A percentile compares a stretch with the other conserved stretches of the same genome.
Conservation (phyloP, 2,888 invertebrate species). For the Aquatica leii region DNA sequence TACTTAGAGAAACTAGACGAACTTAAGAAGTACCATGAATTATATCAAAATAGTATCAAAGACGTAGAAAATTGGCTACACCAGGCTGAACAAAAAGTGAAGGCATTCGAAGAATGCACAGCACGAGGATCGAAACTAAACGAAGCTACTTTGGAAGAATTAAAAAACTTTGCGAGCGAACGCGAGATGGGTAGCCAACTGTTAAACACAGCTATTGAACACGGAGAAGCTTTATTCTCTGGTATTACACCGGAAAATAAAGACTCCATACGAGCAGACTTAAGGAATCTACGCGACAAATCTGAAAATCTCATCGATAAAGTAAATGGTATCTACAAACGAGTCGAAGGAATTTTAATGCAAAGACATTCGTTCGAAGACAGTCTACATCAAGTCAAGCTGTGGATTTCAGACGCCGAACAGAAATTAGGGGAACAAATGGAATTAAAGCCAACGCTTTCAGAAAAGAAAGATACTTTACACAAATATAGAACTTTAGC, state of each 20-base stretch:
- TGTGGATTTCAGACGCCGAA: slow-evolving; percentile 85
- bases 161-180: slow-evolving; percentile 76
- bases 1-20: slow-evolving; percentile 77
- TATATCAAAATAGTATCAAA: slow-evolving; percentile 71
- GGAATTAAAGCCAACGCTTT: slow-evolving; percentile 79
- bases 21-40: slow-evolving; percentile 73
- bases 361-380: slow-evolving; percentile 94
- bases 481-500: slow-evolving; percentile 81
- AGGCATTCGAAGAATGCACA: slow-evolving; percentile 75
- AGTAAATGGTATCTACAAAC: slow-evolving; percentile 84
- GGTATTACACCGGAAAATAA: slow-evolving; percentile 86
- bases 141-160: slow-evolving; percentile 76
- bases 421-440: slow-evolving; percentile 75
- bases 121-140: slow-evolving; percentile 77
- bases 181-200: slow-evolving; percentile 82
- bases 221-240: slow-evolving; percentile 88
- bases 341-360: slow-evolving; percentile 87
- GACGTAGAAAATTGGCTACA: slow-evolving; percentile 83
- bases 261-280: slow-evolving; percentile 82
- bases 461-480: slow-evolving; percentile 88
- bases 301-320: slow-evolving; percentile 87
- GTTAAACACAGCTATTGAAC: slow-evolving; percentile 81
- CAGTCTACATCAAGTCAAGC: slow-evolving; percentile 85
- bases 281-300: slow-evolving; percentile 80
- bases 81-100: slow-evolving; percentile 78